phyloP scores from a whole-genome alignment of 2,113 vertebrate species.

The Eidolon helvum region DNA sequence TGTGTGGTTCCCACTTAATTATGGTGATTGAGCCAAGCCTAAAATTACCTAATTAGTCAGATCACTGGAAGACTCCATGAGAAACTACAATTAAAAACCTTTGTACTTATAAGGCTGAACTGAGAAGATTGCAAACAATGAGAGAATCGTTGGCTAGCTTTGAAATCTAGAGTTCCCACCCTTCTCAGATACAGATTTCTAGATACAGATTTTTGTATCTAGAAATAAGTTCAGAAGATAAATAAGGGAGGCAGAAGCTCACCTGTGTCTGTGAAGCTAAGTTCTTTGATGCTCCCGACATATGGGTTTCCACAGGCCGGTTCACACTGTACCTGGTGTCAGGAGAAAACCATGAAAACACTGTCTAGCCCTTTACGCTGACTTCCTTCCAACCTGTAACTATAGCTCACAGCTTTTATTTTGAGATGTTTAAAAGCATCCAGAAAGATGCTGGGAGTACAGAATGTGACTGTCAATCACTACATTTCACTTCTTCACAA shows the following conservation, averaged over 20 bases:
- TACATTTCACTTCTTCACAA: background rate
- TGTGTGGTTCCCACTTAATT: slow-evolving; percentile 53
- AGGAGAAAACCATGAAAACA: background rate
- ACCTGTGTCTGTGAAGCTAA: slow-evolving; percentile 90
- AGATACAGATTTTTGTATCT: background rate
- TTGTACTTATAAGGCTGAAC: background rate
- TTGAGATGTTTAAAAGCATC: background rate
- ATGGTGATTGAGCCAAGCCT: slow-evolving; percentile 45
- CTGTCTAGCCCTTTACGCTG: background rate
- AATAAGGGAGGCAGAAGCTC: background rate
- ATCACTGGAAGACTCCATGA: slow-evolving; percentile 43
- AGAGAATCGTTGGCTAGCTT: background rate
- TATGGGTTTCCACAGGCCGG: slow-evolving; percentile 93
- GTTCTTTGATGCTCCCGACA: slow-evolving; percentile 89
- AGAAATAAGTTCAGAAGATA: background rate
- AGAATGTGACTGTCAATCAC: background rate
- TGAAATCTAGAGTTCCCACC: background rate
- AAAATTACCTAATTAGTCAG: slow-evolving; percentile 68
- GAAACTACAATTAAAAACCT: slow-evolving; percentile 62
- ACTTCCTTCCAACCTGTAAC: background rate
- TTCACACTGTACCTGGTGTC: slow-evolving; percentile 92
- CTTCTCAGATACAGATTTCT: background rate
- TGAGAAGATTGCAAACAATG: background rate
- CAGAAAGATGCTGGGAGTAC: background rate
- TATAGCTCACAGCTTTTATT: background rate